Conservation (phyloP, 2,888 invertebrate species). For the Eristalis arbustorum region DNA sequence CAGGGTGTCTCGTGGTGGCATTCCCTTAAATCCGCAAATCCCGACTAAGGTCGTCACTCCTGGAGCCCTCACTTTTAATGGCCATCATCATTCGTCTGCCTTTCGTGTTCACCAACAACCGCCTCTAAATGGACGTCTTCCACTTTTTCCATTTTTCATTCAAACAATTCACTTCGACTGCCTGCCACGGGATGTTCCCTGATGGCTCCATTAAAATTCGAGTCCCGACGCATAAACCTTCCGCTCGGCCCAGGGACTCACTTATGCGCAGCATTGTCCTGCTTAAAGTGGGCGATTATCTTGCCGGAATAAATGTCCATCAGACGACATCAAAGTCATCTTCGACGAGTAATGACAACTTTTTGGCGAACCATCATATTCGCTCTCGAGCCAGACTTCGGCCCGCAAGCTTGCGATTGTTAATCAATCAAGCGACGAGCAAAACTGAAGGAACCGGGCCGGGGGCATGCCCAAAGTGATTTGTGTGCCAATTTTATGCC, state of each 20-base stretch:
- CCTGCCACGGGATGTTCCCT: background rate
- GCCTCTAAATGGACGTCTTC: background rate
- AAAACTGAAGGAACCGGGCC: background rate
- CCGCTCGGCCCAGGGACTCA: constrained; percentile 3
- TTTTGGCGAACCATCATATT: constrained; percentile 5
- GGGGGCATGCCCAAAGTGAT: constrained; percentile 9
- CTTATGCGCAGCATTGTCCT: constrained; percentile 12
- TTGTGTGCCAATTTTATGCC: constrained; percentile 8
- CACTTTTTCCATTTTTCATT: background rate
- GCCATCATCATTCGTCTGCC: too few species aligned
- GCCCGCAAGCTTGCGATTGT: constrained; percentile 3
- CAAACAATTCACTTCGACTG: background rate
- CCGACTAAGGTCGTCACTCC: too few species aligned
- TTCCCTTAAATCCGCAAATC: too few species aligned
- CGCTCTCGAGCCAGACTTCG: background rate
- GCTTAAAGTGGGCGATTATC: constrained; percentile 49
- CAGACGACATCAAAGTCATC: background rate
- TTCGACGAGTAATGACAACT: constrained; percentile 19
- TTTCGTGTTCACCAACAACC: too few species aligned
- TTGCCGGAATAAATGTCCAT: constrained; percentile 35
- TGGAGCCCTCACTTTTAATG: too few species aligned
- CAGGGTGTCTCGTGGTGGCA: too few species aligned
- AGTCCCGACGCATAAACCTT: constrained; percentile 36
- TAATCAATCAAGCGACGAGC: constrained; percentile 36
- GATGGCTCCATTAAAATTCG: constrained; percentile 22